Evolutionary conservation across 64 coral and sea anemone genomes (phyloP).

Genomic region (Montipora capricornis): DNA sequence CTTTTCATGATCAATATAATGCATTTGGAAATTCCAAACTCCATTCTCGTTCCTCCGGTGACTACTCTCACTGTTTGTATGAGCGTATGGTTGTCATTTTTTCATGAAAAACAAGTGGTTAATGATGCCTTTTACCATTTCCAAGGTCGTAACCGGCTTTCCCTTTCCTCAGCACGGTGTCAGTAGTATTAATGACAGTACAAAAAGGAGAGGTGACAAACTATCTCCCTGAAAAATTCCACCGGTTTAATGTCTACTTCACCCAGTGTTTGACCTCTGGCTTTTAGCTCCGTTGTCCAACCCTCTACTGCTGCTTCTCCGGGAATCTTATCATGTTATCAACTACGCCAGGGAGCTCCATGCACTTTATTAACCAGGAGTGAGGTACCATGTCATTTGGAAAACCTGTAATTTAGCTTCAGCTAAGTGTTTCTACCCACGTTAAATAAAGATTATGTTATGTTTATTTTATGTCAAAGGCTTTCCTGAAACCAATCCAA

Average conservation of each 20-base stretch:
- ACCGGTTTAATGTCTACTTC: conserved; percentile 28
- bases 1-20: too few relatives aligned
- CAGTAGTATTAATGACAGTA: conserved; percentile 30
- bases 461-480: too few relatives aligned
- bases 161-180: conserved; percentile 13
- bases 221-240: conserved; percentile 25
- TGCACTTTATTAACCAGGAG: too few relatives aligned
- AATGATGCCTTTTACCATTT: conserved; percentile 30
- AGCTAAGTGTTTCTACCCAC: too few relatives aligned
- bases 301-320: not conserved
- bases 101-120: not conserved
- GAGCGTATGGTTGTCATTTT: conserved; percentile 20
- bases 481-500: too few relatives aligned
- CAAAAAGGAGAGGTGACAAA: conserved; percentile 55
- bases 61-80: conserved; percentile 16
- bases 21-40: conserved; percentile 21
- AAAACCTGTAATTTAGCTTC: too few relatives aligned
- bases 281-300: not conserved
- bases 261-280: not conserved
- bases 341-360: too few relatives aligned
- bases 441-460: too few relatives aligned
- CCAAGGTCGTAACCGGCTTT: conserved; percentile 29
- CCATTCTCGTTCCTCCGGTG: conserved; percentile 40
- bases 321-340: not conserved
- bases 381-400: too few relatives aligned